Base-by-base conservation (phyloP, 2,888 invertebrate genomes). In the Myathropa florea region DNA sequence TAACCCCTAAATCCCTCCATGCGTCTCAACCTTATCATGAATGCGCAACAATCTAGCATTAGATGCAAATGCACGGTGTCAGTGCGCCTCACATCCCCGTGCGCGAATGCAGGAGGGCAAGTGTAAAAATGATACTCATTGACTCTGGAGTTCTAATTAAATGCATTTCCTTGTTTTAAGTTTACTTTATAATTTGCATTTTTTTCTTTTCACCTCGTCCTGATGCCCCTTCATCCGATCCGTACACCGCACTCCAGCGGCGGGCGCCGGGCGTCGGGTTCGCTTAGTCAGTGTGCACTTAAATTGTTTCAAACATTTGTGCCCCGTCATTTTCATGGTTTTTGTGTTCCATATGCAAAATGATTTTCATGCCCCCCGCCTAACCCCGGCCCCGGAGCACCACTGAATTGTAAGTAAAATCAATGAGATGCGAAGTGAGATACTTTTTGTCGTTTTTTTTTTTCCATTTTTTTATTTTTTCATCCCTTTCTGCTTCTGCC, bases 141-240 rank as follows among this genome's bases (percentile, higher is more conserved):
- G 60, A 33, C 60, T 59, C 24, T 68, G 73, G 39, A 85, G 85
- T 72, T 68, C 81, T 85, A 85, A 85, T 85, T 82, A 82, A 85
- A 85, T 85, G 81, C 85, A 85, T 85, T 78, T 85, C 77, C 70
- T 60, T 81, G 73, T 85, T 85, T 85, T 81, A 78, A 85, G 70
- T 81, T 81, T 73, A 68, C 59, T 81, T 79, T 80, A 72, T 80
- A 80, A 82, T 82, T 85, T 85, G 70, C 77, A 82, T 85, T 68
- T 59, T 72, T 73, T 55, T 33, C 46, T 53, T 24, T 36, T 9
- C 1, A 30, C 3, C 26, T 53, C 6, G 12, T 24, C 64, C 57
- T 28, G 24, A 28, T 67, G 14, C 23, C 33, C 28, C 55, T 28
- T 59, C 33, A 6, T 24, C 53, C 26, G 26, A 39, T 67, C 7